Conservation (phyloP, 2,888 invertebrate genomes). For the Dinocampus coccinellae region DNA sequence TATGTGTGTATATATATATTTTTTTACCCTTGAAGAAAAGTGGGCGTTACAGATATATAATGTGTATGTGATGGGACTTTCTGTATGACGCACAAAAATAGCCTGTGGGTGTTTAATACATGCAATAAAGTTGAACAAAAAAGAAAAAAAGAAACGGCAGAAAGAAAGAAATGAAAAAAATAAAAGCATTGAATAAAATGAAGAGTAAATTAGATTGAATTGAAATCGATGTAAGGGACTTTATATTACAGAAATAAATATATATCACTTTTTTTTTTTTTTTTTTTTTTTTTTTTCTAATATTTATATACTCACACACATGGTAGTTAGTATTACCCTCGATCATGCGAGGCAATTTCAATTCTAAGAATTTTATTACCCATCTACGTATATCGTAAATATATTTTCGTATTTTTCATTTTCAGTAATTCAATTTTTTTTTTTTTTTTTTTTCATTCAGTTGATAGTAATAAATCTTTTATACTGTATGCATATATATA, state of each 20-base stretch:
- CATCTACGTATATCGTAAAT: background rate
- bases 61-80: background rate
- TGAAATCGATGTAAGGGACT: slow-evolving; percentile 34
- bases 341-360: background rate
- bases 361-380: background rate
- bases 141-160: background rate
- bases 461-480: background rate
- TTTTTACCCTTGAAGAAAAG: background rate
- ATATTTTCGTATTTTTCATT: background rate
- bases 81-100: background rate
- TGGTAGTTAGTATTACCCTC: background rate
- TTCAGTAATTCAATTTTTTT: background rate
- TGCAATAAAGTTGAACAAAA: background rate
- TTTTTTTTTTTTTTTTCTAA: too few relatives aligned
- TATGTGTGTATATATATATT: background rate
- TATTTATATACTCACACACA: too few relatives aligned
- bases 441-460: background rate
- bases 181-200: background rate
- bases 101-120: slow-evolving; percentile 15
- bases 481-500: background rate
- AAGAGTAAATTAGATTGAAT: slow-evolving; percentile 33
- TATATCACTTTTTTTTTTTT: background rate
- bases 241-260: background rate
- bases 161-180: too few relatives aligned
- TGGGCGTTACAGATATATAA: background rate